A percentile compares a stretch with the other conserved stretches of the same genome.
These are phyloP conservation scores for Adoxophyes honmai DNA, from an alignment of 1,140 invertebrate species.

Conservation along the genomic window DNA sequence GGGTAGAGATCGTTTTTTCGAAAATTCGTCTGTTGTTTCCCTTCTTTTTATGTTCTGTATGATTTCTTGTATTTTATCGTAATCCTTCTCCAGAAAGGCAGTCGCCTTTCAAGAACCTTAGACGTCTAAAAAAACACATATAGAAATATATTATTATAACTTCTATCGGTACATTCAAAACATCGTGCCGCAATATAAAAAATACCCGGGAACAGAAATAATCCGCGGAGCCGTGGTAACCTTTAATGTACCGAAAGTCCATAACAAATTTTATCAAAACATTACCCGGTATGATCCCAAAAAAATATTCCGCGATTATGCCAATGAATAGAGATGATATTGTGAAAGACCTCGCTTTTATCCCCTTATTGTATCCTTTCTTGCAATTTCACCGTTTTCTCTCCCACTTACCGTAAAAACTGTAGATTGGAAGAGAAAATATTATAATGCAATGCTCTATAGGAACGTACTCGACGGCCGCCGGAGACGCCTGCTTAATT, in stretches of 20 bases:
- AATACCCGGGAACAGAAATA: no score
- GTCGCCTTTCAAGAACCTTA: no score
- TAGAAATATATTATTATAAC: no score
- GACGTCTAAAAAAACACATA: no score
- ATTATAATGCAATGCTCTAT: constrained; percentile 33
- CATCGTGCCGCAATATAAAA: no score
- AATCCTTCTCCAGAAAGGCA: no score
- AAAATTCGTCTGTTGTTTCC: no score
- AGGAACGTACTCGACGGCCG: constrained; percentile 22
- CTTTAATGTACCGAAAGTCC: neutral
- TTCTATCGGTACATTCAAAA: no score
- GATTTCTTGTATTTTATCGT: no score
- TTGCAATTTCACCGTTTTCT: constrained; percentile 40
- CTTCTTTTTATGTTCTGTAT: no score
- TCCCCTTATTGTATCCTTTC: constrained; percentile 44
- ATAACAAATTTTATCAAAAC: neutral
- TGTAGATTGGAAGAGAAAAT: constrained; percentile 43
- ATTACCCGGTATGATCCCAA: constrained; percentile 16
- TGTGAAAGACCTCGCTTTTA: constrained; percentile 45
- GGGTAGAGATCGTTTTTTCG: no score
- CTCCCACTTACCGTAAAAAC: constrained; percentile 33
- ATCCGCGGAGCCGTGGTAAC: no score
- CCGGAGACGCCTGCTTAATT: constrained; percentile 23
- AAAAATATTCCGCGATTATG: constrained; percentile 43
- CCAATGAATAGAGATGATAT: constrained; percentile 48